Evolutionary conservation across 2,888 invertebrate genomes (phyloP).

Genomic region (Drosophila diplacantha): DNA sequence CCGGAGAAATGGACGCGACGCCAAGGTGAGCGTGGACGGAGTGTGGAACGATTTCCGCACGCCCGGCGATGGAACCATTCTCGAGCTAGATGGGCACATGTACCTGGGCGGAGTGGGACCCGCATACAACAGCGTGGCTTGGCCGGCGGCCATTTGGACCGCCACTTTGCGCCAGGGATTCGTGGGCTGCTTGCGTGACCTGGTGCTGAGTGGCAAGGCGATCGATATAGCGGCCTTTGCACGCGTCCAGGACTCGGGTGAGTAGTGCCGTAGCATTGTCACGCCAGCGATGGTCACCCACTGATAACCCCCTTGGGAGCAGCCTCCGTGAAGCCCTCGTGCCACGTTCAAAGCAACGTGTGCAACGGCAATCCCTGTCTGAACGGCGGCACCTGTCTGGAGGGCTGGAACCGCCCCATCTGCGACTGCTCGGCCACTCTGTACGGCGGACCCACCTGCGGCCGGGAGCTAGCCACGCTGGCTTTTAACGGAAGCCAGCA

Average conservation of each 20-base stretch:
- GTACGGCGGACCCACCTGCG: conserved; percentile 94
- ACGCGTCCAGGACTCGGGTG: conserved; percentile 92
- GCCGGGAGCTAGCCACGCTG: conserved; percentile 91
- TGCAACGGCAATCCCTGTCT: conserved; percentile 92
- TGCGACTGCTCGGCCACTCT: conserved; percentile 95
- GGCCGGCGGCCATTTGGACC: conserved; percentile 94
- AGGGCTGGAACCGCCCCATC: conserved; percentile 96
- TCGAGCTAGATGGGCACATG: conserved; percentile 92
- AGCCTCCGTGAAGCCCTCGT: conserved; percentile 93
- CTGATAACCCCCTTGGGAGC: conserved; percentile 50
- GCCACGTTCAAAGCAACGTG: conserved; percentile 88
- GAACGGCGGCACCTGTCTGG: conserved; percentile 91
- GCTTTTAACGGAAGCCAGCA: conserved; percentile 93
- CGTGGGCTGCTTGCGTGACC: conserved; percentile 94
- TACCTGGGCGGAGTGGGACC: conserved; percentile 93
- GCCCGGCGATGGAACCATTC: conserved; percentile 91
- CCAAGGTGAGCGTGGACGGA: conserved; percentile 92
- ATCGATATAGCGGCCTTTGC: conserved; percentile 93
- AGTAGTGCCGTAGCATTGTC: conserved; percentile 44
- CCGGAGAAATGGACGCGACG: conserved; percentile 88
- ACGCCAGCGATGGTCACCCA: conserved; percentile 23
- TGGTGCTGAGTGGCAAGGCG: conserved; percentile 91
- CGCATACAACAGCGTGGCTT: conserved; percentile 85
- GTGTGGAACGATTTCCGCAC: conserved; percentile 92
- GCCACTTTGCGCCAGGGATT: conserved; percentile 93